Percentiles rank a stretch among this genome's conserved stretches.
phyloP scores from a whole-genome alignment of 2,113 vertebrate genomes.

The Daubentonia madagascariensis region DNA sequence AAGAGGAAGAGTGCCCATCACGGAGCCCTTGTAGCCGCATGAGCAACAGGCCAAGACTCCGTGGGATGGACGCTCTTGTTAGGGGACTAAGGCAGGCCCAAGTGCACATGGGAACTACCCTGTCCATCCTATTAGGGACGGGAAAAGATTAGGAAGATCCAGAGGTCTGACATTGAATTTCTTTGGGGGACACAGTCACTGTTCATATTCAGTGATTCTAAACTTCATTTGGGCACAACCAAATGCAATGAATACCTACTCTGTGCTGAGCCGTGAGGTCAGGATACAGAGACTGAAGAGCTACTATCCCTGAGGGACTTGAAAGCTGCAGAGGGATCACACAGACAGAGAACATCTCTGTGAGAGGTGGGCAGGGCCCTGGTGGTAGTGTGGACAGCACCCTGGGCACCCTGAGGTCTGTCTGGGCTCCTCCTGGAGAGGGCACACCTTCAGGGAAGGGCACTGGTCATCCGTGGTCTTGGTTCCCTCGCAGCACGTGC shows the following conservation, averaged over 20 bases:
- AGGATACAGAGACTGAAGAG: background rate
- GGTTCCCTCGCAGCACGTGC: background rate
- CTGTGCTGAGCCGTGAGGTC: background rate
- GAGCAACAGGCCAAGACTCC: fast-evolving
- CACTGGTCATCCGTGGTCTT: fast-evolving
- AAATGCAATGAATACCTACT: background rate
- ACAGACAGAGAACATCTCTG: background rate
- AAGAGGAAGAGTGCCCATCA: background rate
- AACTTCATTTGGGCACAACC: background rate
- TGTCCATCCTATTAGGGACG: background rate
- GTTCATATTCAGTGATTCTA: background rate
- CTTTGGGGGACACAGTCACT: background rate
- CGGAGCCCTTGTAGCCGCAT: no score
- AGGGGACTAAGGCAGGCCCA: no score
- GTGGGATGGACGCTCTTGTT: fast-evolving
- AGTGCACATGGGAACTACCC: fast-evolving
- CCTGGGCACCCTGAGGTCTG: background rate
- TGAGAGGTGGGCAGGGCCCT: fast-evolving
- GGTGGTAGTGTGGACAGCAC: fast-evolving
- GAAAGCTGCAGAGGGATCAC: background rate
- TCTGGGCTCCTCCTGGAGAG: background rate
- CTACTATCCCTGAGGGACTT: background rate
- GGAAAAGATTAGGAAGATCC: background rate
- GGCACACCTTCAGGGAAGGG: no score
- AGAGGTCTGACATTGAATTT: background rate